Evolutionary conservation across 30 jellyfish, hydroid and myxozoan species (phyloP), one percentile per base, ranked within the genome.

Genomic region (Turritopsis dohrnii): DNA sequence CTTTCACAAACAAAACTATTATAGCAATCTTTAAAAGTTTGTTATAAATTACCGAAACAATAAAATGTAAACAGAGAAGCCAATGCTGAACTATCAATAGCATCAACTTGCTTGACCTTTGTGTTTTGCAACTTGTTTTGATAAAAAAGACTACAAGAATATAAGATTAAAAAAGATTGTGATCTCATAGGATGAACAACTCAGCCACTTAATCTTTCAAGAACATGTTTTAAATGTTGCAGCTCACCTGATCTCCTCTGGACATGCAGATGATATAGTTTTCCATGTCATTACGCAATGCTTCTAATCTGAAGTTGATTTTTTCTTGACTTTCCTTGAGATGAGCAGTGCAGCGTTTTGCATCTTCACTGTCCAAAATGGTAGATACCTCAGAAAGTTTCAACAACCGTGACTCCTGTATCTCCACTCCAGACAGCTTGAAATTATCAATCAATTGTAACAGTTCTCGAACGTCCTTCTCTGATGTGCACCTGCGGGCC

Each of bases 401-500:
- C 19, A 85, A 16, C 18, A 91, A 66, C 9, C 97, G 72, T 65
- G 85, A 90, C 16, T 84, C 89, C 75, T 91, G 97, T 13, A 22
- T 52, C 17, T 65, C 80, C 41, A 87, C 85, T 52, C 87, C 92
- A 76, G 85, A 83, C 30, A 26, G 22, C 65, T 76, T 75, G 84
- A 91, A 91, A 19, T 89, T 80, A 20, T 79, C 91, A 53, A 91
- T 31, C 21, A 76, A 88, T 20, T 85, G 80, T 29, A 87, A 53
- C 21, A 91, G 86, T 54, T 83, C 82, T 26, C 85, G 88, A 29
- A 87, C 87, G 1, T 91, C 97, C 41, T 82, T 84, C 65, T 83
- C 90, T 18, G 86, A 75, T 22, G 92, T 84, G 72, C 94, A 87
- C 71, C 92, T 87, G 72, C 88, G 84, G 18, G 96, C 90, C 22